Base-by-base conservation (phyloP, 1,140 invertebrate species). In the Drosophila fuyamai region DNA sequence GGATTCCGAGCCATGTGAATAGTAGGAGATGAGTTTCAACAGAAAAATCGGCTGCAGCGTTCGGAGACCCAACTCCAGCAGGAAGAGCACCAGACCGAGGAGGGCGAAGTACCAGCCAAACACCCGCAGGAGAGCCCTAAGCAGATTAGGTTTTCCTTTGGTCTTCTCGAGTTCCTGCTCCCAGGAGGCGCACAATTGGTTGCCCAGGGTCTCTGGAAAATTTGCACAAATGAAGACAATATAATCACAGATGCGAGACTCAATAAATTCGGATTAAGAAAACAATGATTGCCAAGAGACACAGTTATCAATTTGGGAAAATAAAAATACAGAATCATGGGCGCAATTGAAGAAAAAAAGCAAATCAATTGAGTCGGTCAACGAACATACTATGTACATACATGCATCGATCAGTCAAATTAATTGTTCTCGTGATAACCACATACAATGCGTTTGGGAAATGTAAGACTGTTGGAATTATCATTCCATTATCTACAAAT, bases 21-120 rank as follows among this genome's bases (percentile, higher is more conserved):
- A 88, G 92, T 96, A 96, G 16, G 94, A 93, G 32, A 97, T 94
- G 32, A 97, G 82, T 47, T 94, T 94, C 4, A 96, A 95, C 51
- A 97, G 93, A 81, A 95, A 95, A 51, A 97, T 84, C 1, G 96
- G 96, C 75, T 96, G 95, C 44, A 93, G 93, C 71, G 96, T 94
- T 90, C 96, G 79, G 12, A 92, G 46, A 12, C 91, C 84, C 58
- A 92, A 36, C 53, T 92, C 91, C 16, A 92, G 54, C 12, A 92
- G 1, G 27, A 92, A 84, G 2, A 92, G 58, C 13, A 92, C 78
- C 27, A 92, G 14, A 1, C 91, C 91, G 14, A 92, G 62, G 0
- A 84, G 46, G 5, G 71, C 78, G 57, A 84, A 92, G 47, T 85
- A 74, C 32, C 62, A 78, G 23, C 91, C 91, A 59, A 92, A 92